Base-by-base conservation (phyloP, 2,113 vertebrate genomes). In the Datnioides undecimradiatus region DNA sequence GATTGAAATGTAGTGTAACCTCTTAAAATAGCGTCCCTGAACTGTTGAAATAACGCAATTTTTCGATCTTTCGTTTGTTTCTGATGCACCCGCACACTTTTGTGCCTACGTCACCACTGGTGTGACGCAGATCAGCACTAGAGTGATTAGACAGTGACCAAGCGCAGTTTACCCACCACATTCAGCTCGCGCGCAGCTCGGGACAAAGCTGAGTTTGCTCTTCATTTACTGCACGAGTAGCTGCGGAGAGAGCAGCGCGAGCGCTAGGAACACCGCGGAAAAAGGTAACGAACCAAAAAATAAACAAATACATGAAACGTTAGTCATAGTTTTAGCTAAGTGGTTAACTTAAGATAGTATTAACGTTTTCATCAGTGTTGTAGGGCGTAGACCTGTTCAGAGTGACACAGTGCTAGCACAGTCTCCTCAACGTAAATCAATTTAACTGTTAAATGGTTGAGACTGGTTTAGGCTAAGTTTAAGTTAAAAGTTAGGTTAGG, bases 51-150 rank as follows among this genome's bases (percentile, higher is more conserved):
- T n/a, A n/a, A n/a, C n/a, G n/a, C n/a, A n/a, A n/a, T n/a, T n/a
- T n/a, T 11, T 9, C 11, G 5, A 5, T 2, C 5, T 48, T 48
- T n/a, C 19, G 1, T 17, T 7, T 12, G 36, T 46, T 46, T 13
- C 59, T 67, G 68, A 52, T 9, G 52, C 45, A 46, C 11, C n/a
- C 13, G 10, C 1, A 8, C 23, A 21, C 13, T 25, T 49, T 12
- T 17, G n/a, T 25, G 34, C 3, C 38, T 69, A 81, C 83, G 87
- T 83, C 85, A 76, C 10, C 11, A 12, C n/a, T 19, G 19, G 8
- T 60, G 40, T 83, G 67, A 67, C 72, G 68, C 29, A 34, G 29
- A 54, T 64, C 55, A 67, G 75, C 79, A 65, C 82, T 43, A 0
- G 21, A 12, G 58, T 17, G 34, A 70, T 25, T n/a, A 62, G 68